These are phyloP conservation scores for Plecturocebus donacophilus DNA, from an alignment of 2,113 vertebrate genomes.

Conservation along the genomic window DNA sequence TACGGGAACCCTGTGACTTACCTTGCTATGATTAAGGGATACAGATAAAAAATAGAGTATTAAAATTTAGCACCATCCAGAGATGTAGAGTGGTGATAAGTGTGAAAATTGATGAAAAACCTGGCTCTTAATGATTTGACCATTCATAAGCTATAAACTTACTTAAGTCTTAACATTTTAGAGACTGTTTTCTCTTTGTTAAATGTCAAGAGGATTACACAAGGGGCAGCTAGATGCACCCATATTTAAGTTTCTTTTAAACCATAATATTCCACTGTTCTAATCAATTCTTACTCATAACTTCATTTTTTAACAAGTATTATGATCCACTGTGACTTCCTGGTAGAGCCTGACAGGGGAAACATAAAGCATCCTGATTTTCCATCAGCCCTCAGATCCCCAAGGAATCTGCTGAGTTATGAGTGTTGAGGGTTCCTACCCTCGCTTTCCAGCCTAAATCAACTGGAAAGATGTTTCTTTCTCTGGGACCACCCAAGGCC, in stretches of 20 bases:
- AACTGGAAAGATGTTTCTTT: background rate
- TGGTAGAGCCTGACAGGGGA: background rate
- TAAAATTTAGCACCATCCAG: background rate
- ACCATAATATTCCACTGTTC: background rate
- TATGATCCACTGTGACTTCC: background rate
- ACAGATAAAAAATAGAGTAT: background rate
- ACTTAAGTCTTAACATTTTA: background rate
- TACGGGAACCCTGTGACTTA: background rate
- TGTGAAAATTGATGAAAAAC: background rate
- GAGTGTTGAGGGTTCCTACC: background rate
- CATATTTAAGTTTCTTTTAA: background rate
- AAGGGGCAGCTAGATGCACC: background rate
- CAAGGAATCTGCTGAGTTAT: background rate
- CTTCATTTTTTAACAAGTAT: background rate
- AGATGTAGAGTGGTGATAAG: background rate
- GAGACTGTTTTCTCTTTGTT: background rate
- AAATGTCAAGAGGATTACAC: background rate
- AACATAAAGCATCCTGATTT: background rate
- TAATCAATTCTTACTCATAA: background rate
- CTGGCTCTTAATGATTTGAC: background rate
- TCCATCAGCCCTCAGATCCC: background rate
- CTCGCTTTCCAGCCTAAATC: background rate
- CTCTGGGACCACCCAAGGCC: background rate
- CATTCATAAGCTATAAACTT: background rate
- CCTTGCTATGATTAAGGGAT: fast-evolving